A percentile compares a stretch with the other conserved stretches of the same genome.
phyloP scores from a whole-genome alignment of 1,140 invertebrate species.

The Globodera rostochiensis region DNA sequence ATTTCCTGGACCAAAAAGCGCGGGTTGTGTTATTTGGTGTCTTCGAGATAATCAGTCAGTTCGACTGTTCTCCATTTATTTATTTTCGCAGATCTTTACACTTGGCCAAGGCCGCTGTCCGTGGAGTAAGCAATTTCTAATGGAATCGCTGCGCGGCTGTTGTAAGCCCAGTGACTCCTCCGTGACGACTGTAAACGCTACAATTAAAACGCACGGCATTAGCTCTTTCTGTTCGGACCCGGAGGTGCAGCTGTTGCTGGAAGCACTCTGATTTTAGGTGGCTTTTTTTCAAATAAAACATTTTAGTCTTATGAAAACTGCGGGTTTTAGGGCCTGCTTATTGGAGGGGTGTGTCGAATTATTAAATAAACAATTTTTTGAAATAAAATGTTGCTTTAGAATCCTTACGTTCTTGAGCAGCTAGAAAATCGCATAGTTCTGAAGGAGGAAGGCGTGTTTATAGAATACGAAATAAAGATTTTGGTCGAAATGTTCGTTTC shows the following conservation, averaged over 20 bases:
- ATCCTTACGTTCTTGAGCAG: too few relatives aligned
- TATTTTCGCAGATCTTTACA: conserved; percentile 17
- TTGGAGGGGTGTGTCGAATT: too few relatives aligned
- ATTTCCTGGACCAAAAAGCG: too few relatives aligned
- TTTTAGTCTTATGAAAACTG: too few relatives aligned
- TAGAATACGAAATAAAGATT: too few relatives aligned
- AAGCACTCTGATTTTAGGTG: background rate
- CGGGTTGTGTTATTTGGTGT: background rate
- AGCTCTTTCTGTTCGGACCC: conserved; percentile 10
- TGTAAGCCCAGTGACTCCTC: background rate
- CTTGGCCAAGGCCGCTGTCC: conserved; percentile 32
- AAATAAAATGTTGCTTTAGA: too few relatives aligned
- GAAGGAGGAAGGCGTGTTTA: too few relatives aligned
- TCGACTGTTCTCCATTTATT: background rate
- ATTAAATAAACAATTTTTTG: too few relatives aligned
- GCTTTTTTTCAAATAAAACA: too few relatives aligned
- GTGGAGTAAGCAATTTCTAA: conserved; percentile 30
- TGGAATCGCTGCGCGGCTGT: conserved; percentile 21
- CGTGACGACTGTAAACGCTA: conserved; percentile 12
- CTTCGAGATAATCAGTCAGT: background rate
- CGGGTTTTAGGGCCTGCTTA: too few relatives aligned
- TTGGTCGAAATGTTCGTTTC: too few relatives aligned
- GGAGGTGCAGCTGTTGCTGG: conserved; percentile 10
- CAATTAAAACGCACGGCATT: conserved; percentile 24
- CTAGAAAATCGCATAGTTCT: too few relatives aligned